Base-by-base conservation (phyloP, 2,113 vertebrate genomes). In the Tachycineta bicolor region DNA sequence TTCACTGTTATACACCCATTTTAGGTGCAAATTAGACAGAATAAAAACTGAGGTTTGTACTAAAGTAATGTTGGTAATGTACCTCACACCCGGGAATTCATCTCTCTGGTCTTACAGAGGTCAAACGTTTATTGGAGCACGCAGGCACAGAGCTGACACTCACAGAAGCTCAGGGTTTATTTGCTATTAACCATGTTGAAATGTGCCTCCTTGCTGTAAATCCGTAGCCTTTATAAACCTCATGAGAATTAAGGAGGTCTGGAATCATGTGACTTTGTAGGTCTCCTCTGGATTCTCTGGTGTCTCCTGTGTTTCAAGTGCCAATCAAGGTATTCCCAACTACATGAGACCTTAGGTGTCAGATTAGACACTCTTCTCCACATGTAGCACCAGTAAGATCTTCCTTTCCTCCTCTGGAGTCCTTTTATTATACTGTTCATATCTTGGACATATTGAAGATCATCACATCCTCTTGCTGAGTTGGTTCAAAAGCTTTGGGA, bases 221-320 rank as follows among this genome's bases (percentile, higher is more conserved):
- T 87, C 52, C 6, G 4, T 65, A 44, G 41, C 24, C 43, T 89
- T 90, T 70, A 41, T 17, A 84, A 86, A 46, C 24, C 26, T 65
- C 44, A 71, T 10, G 26, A 87, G 44, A 81, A 59, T 34, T 59
- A 78, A 70, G 29, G 34, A 81, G 84, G 18, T 67, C 52, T 62
- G 47, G 18, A 0, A 0, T 53, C 23, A 31, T 7, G 21, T 4
- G 12, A 18, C 12, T 81, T 59, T 67, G 29, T 34, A 58, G 14
- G 3, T 37, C 15, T 47, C 33, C 39, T 14, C 34, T 59, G 23
- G 23, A 50, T 83, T 94, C 47, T 39, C 47, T 24, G 4, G 11
- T 74, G 47, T 75, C 23, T 63, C 0, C 0, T 14, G 29, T 6
- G 3, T 75, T 91, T 63, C 28, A 47, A 39, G 34, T 24, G 28